These are phyloP conservation scores for Pseudochirops corinnae DNA, from an alignment of 2,797 vertebrate species.

Conservation along the genomic window DNA sequence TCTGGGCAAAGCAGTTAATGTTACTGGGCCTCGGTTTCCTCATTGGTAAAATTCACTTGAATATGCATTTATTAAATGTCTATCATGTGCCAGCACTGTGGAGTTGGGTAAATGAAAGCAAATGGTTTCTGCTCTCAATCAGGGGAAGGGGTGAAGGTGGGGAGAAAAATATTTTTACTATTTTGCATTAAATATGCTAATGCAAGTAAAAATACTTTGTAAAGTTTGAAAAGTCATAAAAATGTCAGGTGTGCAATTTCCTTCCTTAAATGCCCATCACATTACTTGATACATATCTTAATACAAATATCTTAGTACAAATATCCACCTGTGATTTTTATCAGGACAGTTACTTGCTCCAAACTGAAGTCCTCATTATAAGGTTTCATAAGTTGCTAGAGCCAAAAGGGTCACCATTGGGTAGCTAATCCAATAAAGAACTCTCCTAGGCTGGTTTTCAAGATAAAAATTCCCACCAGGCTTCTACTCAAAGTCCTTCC, in stretches of 20 bases:
- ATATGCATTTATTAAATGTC: background rate
- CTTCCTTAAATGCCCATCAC: background rate
- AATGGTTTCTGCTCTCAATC: background rate
- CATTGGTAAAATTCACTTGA: constrained; percentile 11
- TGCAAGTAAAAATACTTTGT: background rate
- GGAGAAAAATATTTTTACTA: background rate
- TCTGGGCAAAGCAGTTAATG: constrained; percentile 3
- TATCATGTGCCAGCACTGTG: background rate
- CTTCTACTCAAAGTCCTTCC: background rate
- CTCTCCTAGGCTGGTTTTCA: background rate
- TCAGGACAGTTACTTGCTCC: background rate
- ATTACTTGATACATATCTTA: background rate
- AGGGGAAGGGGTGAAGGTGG: background rate
- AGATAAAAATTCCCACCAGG: background rate
- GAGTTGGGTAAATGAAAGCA: background rate
- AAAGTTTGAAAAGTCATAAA: background rate
- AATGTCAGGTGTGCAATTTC: background rate
- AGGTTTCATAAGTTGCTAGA: background rate
- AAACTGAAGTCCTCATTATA: background rate
- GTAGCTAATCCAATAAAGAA: background rate
- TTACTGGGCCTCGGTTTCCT: background rate
- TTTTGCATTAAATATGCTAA: background rate
- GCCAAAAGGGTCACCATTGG: background rate
- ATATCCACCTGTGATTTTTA: background rate
- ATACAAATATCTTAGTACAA: background rate